Evolutionary conservation across 2,113 vertebrate genomes (phyloP).

Genomic region (Nestor notabilis): DNA sequence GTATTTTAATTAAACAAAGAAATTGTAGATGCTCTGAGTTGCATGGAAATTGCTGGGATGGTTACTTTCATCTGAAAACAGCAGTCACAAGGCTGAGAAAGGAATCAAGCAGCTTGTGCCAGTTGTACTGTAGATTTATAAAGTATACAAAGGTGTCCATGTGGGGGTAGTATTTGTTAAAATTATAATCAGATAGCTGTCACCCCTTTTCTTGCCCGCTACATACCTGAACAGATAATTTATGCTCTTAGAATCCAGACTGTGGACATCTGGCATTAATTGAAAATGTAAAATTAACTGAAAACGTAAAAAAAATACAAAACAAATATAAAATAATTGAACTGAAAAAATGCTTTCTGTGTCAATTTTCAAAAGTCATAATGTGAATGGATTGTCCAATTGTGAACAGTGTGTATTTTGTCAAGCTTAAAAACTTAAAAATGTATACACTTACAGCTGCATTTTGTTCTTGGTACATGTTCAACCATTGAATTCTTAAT

Average conservation of each 20-base stretch:
- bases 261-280: background rate
- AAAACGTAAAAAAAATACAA: background rate
- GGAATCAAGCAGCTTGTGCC: background rate
- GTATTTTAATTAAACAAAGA: slow-evolving; percentile 80
- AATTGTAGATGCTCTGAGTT: slow-evolving; percentile 70
- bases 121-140: background rate
- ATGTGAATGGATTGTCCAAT: background rate
- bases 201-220: background rate
- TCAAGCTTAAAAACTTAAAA: background rate
- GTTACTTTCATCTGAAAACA: background rate
- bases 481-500: background rate
- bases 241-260: background rate
- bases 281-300: background rate
- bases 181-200: background rate
- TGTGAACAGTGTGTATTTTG: background rate
- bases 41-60: background rate
- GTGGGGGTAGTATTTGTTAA: background rate
- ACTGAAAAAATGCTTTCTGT: background rate
- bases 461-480: background rate
- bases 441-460: background rate
- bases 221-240: background rate
- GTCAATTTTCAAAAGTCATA: background rate
- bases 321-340: background rate
- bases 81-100: background rate
- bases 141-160: background rate